phyloP scores from a whole-genome alignment of 2,113 vertebrate species.

The Geococcyx californianus region DNA sequence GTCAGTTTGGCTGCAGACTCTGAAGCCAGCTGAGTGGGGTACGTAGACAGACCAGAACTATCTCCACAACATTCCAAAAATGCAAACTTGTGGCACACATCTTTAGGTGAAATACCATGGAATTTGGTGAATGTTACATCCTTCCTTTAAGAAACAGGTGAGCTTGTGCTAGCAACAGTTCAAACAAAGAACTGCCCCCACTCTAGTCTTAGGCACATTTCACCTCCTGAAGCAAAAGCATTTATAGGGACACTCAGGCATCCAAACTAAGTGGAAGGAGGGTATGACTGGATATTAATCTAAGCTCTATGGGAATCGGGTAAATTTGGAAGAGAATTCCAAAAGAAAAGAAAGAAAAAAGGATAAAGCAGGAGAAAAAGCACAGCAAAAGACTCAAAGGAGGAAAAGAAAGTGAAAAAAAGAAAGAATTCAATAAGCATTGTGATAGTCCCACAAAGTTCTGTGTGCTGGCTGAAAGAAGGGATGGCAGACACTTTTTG shows the following conservation, averaged over 20 bases:
- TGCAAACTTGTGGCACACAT: not conserved
- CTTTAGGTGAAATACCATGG: not conserved
- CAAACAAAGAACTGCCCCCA: not conserved
- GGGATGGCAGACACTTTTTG: not conserved
- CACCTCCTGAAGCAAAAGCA: not conserved
- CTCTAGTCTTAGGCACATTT: not conserved
- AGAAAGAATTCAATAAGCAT: not conserved
- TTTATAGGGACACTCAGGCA: not conserved
- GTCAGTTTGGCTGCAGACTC: not conserved
- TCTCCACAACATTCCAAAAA: not conserved
- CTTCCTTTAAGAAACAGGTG: not conserved
- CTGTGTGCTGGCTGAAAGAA: not conserved
- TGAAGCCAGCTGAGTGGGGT: not conserved
- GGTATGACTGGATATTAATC: not conserved
- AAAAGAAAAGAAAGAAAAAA: not conserved
- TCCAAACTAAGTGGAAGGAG: not conserved
- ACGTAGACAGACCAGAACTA: not conserved
- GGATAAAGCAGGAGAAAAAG: not conserved
- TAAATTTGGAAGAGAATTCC: not conserved
- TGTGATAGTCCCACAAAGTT: not conserved
- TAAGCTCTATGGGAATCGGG: not conserved
- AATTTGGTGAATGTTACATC: not conserved
- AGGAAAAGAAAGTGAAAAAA: not conserved
- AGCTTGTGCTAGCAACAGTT: not conserved
- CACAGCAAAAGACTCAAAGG: not conserved